Base-by-base conservation (phyloP, 2,888 invertebrate genomes). In the Trileptium ribeirensis region DNA sequence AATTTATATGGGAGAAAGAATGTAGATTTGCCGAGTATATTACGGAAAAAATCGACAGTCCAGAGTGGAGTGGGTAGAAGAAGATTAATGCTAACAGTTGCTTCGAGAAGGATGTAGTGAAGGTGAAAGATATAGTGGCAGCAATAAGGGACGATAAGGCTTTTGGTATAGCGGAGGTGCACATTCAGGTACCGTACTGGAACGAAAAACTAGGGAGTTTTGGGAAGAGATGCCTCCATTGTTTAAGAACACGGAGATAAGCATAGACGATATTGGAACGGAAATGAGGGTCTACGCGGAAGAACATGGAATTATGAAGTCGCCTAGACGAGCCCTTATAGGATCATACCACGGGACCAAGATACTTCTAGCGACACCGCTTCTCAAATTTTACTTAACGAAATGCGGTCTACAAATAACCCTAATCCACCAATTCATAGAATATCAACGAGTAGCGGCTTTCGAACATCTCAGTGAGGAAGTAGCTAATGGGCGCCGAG, bases 301-400 rank as follows among this genome's bases (percentile, higher is more conserved):
- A 15, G 74, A 8, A 70, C 8, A 31, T 19, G 31, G 31, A 8
- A 19, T 34, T 34, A 70, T 70, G 74, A 8, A 70, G 31, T 34
- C 33, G 8, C 74, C 33, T 15, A 8, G 74, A 8, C 74, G 74
- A 8, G 33, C 34, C 8, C 37, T 70, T 15, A 36, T 70, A 15
- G 74, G 74, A 36, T 34, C 34, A 19, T 70, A 70, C n/a, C 74
- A 31, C n/a, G 74, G 15, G 19, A 31, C 33, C 8, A 70, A 78
- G 24, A 78, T 64, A 8, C n/a, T 78, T 15, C 78, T 78, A 29
- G 78, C 78, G 29, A 64, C 78, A 29, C 78, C 78, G 29, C n/a
- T 36, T 15, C n/a, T 70, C 8, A 70, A 70, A 36, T 70, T 34
- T 31, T 70, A 70, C 51, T 24, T 51, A 15, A 24, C 8, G 24